Conservation (phyloP, 2,113 vertebrate species). For the Daubentonia madagascariensis region DNA sequence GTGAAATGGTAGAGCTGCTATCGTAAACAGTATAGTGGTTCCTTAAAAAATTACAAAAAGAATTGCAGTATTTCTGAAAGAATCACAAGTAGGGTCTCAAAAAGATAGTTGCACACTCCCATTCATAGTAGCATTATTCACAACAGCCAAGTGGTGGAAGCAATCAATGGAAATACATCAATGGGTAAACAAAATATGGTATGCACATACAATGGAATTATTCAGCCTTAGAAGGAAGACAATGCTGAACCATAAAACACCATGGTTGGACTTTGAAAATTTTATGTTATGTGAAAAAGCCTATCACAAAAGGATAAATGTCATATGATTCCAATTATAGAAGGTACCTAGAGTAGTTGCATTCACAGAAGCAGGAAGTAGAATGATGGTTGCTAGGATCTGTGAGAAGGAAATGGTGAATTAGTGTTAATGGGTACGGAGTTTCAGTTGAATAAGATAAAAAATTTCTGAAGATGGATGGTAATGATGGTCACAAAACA, state of each 20-base stretch:
- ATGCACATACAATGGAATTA: neutral
- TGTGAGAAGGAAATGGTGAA: neutral
- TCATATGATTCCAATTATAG: neutral
- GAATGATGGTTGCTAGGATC: neutral
- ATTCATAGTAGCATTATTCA: neutral
- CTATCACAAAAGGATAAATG: neutral
- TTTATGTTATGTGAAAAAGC: neutral
- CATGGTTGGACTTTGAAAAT: neutral
- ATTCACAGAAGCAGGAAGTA: neutral
- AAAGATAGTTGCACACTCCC: neutral
- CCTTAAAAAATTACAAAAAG: neutral
- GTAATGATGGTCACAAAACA: neutral
- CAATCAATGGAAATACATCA: neutral
- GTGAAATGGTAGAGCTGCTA: neutral
- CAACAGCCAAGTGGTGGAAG: neutral
- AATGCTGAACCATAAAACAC: neutral
- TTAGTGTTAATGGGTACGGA: neutral
- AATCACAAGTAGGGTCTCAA: neutral
- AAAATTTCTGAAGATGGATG: neutral
- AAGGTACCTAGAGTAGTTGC: neutral
- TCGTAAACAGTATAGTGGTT: neutral
- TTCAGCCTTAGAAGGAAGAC: neutral
- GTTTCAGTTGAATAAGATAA: neutral
- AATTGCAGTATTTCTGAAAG: neutral
- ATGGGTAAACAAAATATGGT: neutral